These are phyloP conservation scores for Sylvietta virens DNA, from an alignment of 2,113 vertebrate genomes.

Conservation along the genomic window DNA sequence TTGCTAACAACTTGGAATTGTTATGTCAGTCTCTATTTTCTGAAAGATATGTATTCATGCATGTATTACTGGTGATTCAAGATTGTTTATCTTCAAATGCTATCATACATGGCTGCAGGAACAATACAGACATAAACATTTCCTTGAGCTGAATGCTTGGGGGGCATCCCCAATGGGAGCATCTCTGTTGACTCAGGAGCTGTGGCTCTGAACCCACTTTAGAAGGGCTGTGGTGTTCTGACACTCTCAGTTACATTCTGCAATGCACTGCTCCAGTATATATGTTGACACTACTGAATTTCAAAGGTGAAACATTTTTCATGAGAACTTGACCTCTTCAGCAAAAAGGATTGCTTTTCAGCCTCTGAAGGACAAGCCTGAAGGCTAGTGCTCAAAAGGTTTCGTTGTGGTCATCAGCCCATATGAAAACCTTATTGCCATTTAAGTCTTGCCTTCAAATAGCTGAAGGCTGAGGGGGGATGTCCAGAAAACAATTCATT, in stretches of 20 bases:
- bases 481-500: not conserved
- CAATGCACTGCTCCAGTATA: not conserved
- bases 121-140: not conserved
- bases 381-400: not conserved
- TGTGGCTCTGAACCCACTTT: not conserved
- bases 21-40: not conserved
- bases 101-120: not conserved
- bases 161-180: not conserved
- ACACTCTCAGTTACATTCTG: accelerated
- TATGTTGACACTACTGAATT: not conserved
- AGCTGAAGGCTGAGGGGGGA: not conserved
- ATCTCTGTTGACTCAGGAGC: not conserved
- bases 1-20: not conserved
- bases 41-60: not conserved
- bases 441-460: not conserved
- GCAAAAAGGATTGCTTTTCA: not conserved
- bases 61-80: not conserved
- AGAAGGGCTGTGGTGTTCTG: not conserved
- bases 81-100: not conserved
- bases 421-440: not conserved
- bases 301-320: not conserved
- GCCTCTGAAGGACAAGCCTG: not conserved
- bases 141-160: not conserved
- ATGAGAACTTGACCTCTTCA: not conserved
- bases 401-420: not conserved